phyloP scores from a whole-genome alignment of 2,113 vertebrate genomes.

The Antigone vipio region DNA sequence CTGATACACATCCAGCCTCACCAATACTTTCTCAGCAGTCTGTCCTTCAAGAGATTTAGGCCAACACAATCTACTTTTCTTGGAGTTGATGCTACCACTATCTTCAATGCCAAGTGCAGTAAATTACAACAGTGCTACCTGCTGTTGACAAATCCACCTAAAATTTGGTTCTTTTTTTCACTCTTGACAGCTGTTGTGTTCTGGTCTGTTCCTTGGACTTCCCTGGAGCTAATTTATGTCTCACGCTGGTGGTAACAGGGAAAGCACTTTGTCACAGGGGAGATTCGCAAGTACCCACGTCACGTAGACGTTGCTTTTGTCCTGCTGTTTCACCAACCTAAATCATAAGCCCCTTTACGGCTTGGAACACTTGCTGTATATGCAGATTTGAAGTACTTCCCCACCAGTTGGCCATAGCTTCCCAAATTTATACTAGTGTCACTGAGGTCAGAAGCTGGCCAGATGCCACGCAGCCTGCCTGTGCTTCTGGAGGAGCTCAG shows the following conservation, averaged over 20 bases:
- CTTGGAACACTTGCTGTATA: background rate
- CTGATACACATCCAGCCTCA: background rate
- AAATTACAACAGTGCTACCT: background rate
- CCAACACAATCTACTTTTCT: background rate
- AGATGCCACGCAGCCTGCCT: background rate
- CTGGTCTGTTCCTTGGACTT: background rate
- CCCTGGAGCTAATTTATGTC: background rate
- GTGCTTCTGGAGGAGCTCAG: background rate
- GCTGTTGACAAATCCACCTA: background rate
- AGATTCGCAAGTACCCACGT: background rate
- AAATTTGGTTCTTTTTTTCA: background rate
- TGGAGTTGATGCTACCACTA: background rate
- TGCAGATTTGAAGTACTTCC: background rate
- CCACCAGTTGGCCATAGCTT: background rate
- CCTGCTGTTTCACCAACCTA: background rate
- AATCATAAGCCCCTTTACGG: background rate
- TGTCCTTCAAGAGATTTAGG: background rate
- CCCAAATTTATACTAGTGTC: background rate
- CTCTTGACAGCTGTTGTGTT: background rate
- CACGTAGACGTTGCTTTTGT: background rate
- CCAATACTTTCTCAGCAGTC: background rate
- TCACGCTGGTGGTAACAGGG: background rate
- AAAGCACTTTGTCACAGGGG: background rate
- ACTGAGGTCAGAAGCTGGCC: slow-evolving; percentile 32
- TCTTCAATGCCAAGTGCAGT: background rate